Base-by-base conservation (phyloP, 2,797 vertebrate genomes). In the Anniella stebbinsi region DNA sequence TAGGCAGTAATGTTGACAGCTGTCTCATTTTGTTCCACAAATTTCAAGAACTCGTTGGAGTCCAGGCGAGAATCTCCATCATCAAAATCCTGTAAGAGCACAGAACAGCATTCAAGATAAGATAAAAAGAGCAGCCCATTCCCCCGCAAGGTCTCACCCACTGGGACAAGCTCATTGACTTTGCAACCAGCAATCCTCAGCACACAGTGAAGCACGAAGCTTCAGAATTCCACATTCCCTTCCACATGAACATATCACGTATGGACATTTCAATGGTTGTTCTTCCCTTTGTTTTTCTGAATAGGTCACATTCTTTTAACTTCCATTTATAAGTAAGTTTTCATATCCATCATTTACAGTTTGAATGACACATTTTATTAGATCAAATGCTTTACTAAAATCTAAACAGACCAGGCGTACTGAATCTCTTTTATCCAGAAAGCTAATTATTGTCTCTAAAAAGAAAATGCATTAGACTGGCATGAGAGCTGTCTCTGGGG, bases 11-110 rank as follows among this genome's bases (percentile, higher is more conserved):
- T 95, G 95, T 99, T 99, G 93, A 99, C 97, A 2, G 98, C 98
- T 0, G 98, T 98, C 36, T 99, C 98, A 7, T 99, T 99, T 96
- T 99, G 99, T 95, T 99, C 98, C 96, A 99, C 98, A 95, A 99
- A 99, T 84, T 98, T 99, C 92, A 99, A 98, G 93, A 99, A 98
- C 94, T 99, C 99, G 0, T 97, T 97, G 81, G 99, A 99, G 96
- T 99, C 99, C 96, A 99, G 93, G 94, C 97, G 98, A 94, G 98
- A 97, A 94, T 99, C 99, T 0, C 98, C 99, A 51, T 98, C 98
- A 87, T 99, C 99, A 78, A 99, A 99, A 28, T 96, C 98, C 99
- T 99, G 93, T 0, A 77, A 15, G 75, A 54, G 21, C 87, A 89
- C 48, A 93, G 13, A 17, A 77, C 33, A 85, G 81, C 48, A 92